These are phyloP conservation scores for Heterohyrax brucei DNA, from an alignment of 2,797 vertebrate species.

Conservation along the genomic window DNA sequence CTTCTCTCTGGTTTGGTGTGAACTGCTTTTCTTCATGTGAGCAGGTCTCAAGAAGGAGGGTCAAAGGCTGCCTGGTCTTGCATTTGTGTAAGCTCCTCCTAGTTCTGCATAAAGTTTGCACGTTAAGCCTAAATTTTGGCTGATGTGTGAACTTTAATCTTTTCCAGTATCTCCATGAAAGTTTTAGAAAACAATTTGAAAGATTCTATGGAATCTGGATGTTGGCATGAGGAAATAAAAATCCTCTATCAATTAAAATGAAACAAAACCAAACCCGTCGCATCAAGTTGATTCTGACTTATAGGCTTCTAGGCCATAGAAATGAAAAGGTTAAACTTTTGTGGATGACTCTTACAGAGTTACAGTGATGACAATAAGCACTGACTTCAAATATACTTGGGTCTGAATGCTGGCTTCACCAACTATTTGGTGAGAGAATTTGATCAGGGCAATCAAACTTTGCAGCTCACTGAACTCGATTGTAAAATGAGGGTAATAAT, in stretches of 20 bases:
- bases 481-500: no score
- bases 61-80: no score
- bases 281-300: no score
- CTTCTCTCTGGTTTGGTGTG: not conserved
- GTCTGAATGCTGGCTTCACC: not conserved
- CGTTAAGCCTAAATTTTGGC: not conserved
- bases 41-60: not conserved
- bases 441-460: not conserved
- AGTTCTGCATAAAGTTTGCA: not conserved
- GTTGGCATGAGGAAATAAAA: not conserved
- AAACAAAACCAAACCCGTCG: no score
- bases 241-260: no score
- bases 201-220: conserved; percentile 8
- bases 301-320: not conserved
- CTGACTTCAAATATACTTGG: not conserved
- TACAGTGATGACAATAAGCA: not conserved
- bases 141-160: not conserved
- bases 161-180: not conserved
- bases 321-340: not conserved
- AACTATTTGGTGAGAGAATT: not conserved
- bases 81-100: not conserved
- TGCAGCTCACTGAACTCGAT: not conserved
- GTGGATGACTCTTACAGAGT: not conserved
- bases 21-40: not conserved
- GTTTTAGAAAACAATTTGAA: conserved; percentile 33